These are phyloP conservation scores for Orthonevra nobilis DNA, from an alignment of 2,888 invertebrate genomes.

Conservation along the genomic window DNA sequence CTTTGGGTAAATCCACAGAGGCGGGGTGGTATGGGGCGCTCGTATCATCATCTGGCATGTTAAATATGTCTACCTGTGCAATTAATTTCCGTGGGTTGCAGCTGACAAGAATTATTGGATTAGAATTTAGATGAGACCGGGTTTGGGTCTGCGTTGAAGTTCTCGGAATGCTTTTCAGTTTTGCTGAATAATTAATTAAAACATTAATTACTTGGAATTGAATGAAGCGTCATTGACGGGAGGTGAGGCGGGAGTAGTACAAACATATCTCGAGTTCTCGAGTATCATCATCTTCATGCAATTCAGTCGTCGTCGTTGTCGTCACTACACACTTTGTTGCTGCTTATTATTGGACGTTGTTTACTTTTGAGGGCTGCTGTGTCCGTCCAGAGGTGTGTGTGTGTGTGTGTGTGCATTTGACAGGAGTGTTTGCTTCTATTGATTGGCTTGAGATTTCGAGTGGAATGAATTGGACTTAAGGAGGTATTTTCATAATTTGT, in stretches of 20 bases:
- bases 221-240: slow-evolving; percentile 29
- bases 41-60: slow-evolving; percentile 51
- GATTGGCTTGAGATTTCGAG: slow-evolving; percentile 23
- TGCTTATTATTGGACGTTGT: not conserved
- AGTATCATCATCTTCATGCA: slow-evolving; percentile 5
- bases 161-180: slow-evolving; percentile 44
- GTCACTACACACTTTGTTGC: slow-evolving; percentile 16
- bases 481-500: slow-evolving; percentile 26
- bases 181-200: slow-evolving; percentile 67
- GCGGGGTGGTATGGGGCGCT: slow-evolving; percentile 36
- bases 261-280: not conserved
- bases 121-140: slow-evolving; percentile 64
- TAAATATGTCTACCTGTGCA: slow-evolving; percentile 69
- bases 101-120: slow-evolving; percentile 60
- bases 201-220: slow-evolving; percentile 64
- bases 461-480: slow-evolving; percentile 7
- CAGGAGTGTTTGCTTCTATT: slow-evolving; percentile 15
- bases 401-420: too few relatives aligned
- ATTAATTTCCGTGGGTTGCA: slow-evolving; percentile 59
- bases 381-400: too few relatives aligned
- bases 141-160: slow-evolving; percentile 52
- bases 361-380: too few relatives aligned
- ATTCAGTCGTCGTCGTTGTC: too few relatives aligned
- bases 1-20: slow-evolving; percentile 8
- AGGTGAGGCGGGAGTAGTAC: too few relatives aligned